Evolutionary conservation across 2,888 invertebrate species (phyloP).

Genomic region (Eupsilia transversa): DNA sequence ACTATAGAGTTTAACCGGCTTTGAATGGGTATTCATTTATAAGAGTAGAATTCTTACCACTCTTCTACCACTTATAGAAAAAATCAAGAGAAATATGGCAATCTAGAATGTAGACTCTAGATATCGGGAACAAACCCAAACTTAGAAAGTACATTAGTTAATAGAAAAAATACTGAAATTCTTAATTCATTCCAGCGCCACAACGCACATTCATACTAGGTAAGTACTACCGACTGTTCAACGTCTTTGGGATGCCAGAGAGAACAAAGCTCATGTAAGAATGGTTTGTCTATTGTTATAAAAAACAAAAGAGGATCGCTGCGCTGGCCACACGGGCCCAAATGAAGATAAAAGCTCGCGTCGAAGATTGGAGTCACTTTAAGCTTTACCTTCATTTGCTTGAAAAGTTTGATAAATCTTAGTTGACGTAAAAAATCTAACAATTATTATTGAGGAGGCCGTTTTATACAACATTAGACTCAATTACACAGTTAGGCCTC

Average conservation of each 20-base stretch:
- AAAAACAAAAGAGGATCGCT: constrained; percentile 27
- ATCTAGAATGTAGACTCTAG: too few relatives aligned
- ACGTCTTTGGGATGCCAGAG: neutral
- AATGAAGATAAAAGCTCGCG: constrained; percentile 30
- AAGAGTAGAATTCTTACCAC: neutral
- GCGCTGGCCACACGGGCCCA: constrained; percentile 10
- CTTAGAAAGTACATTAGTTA: neutral
- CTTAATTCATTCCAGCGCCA: neutral
- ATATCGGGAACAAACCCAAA: neutral
- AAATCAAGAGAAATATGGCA: neutral
- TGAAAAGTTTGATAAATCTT: neutral
- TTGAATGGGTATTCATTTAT: neutral
- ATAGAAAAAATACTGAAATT: neutral
- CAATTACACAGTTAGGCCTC: too few relatives aligned
- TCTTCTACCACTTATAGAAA: neutral
- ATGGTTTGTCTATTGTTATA: constrained; percentile 26
- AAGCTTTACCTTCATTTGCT: neutral
- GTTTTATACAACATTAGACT: neutral
- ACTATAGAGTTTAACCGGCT: constrained; percentile 7
- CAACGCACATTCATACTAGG: neutral
- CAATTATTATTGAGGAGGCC: neutral
- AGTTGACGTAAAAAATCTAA: neutral
- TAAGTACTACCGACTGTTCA: neutral
- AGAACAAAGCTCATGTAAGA: neutral
- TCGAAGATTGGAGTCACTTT: constrained; percentile 6